phyloP scores from a whole-genome alignment of 2,888 invertebrate species.

The Hanleya hanleyi region DNA sequence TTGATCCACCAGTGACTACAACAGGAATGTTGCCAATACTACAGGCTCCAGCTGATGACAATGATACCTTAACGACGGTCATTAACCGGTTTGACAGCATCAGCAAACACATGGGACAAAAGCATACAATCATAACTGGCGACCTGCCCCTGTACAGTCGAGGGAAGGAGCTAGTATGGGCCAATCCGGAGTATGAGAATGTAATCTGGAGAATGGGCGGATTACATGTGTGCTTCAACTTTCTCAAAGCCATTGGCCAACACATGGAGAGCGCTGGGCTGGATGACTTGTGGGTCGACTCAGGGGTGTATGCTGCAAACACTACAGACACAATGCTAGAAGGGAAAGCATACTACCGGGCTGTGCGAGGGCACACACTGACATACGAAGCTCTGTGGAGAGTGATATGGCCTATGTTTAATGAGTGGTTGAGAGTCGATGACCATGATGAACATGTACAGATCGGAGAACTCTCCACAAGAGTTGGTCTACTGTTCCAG shows the following conservation, averaged over 20 bases:
- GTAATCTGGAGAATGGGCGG: neutral
- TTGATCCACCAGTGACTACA: slow-evolving; percentile 17
- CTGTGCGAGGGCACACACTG: too few species aligned
- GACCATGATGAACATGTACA: neutral
- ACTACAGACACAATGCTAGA: neutral
- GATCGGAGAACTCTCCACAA: neutral
- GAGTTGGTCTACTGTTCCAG: too few species aligned
- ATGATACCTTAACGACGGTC: slow-evolving; percentile 26
- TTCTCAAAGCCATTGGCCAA: neutral
- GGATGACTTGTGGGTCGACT: neutral
- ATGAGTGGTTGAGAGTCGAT: neutral
- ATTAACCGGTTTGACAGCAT: slow-evolving; percentile 19
- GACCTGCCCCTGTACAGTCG: slow-evolving; percentile 25
- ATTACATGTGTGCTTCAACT: neutral
- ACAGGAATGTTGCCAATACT: slow-evolving; percentile 18
- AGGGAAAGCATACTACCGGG: neutral
- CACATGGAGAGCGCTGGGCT: neutral
- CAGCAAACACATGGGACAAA: slow-evolving; percentile 16
- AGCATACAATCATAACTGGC: slow-evolving; percentile 25
- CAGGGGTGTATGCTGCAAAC: too few species aligned
- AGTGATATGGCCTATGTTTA: neutral
- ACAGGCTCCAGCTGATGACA: slow-evolving; percentile 30
- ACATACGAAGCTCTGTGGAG: neutral
- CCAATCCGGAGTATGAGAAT: neutral
- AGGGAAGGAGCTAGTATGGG: slow-evolving; percentile 18